Conservation (phyloP, 1,140 invertebrate species). For the Pissodes strobi region DNA sequence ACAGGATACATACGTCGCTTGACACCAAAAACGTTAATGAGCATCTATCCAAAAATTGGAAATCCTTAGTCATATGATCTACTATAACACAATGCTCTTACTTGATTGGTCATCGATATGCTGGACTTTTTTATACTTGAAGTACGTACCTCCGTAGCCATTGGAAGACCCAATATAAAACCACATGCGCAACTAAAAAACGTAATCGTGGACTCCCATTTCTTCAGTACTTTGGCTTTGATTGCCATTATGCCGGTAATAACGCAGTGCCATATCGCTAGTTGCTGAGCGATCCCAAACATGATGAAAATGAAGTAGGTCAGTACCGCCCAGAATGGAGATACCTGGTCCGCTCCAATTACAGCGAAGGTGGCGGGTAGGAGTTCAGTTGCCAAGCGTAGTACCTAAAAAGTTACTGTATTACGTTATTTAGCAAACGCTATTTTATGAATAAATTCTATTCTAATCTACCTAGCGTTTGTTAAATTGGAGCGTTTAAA, state of each 20-base stretch:
- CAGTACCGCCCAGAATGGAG: slow-evolving; percentile 84
- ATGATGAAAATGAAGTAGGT: slow-evolving; percentile 84
- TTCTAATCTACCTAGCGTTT: too few species aligned
- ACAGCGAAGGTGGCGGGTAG: slow-evolving; percentile 81
- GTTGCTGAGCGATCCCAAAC: slow-evolving; percentile 84
- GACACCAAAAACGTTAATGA: too few species aligned
- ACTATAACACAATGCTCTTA: too few species aligned
- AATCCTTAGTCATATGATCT: too few species aligned
- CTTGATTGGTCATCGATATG: too few species aligned
- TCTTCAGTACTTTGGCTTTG: slow-evolving; percentile 69
- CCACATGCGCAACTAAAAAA: slow-evolving; percentile 83
- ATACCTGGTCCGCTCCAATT: slow-evolving; percentile 69
- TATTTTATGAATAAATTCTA: too few species aligned
- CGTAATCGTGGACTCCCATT: slow-evolving; percentile 84
- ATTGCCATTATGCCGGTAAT: slow-evolving; percentile 80
- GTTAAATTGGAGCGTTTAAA: too few species aligned
- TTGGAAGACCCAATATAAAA: slow-evolving; percentile 81
- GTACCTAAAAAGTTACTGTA: slow-evolving; percentile 63
- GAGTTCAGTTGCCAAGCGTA: slow-evolving; percentile 82
- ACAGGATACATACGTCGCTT: too few species aligned
- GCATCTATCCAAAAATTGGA: too few species aligned
- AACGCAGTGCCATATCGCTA: slow-evolving; percentile 71
- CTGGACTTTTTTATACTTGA: too few species aligned
- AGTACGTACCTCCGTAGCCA: slow-evolving; percentile 92
- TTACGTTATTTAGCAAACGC: too few species aligned